Evolutionary conservation across 2,797 vertebrate genomes (phyloP), one percentile per base, ranked within the genome.

Genomic region (Pempheris klunzingeri): DNA sequence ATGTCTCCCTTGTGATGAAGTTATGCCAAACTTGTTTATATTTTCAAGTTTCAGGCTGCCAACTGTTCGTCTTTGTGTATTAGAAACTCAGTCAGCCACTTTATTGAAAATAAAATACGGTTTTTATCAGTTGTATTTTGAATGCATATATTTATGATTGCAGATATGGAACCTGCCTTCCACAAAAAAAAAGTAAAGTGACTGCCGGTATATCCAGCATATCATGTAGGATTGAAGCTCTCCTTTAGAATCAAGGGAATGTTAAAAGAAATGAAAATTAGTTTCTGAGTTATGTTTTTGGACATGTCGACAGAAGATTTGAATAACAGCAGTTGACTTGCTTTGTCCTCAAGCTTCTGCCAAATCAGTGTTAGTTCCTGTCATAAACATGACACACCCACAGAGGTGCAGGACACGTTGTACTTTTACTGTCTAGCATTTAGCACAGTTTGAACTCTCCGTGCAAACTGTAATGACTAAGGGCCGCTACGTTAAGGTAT

Each of bases 361-460:
- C n/a, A n/a, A n/a, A n/a, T n/a, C n/a, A 41, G 38, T 59, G 59
- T 66, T 26, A 57, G 26, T 57, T 50, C 4, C 10, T 67, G 17
- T 58, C 34, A 2, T 49, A 18, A 18, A 50, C 13, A 30, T 47
- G 54, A 59, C 59, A 75, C 41, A 74, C 7, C 20, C 63, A 62
- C n/a, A 81, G 11, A 59, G 58, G 73, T 65, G 49, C 55, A 67
- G 30, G 28, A 58, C 54, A 68, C 60, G 49, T 30, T 70, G 65
- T 63, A 36, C 24, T 69, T 76, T 72, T 62, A 49, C 57, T 72
- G 10, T 82, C 43, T 43, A 11, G 41, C 47, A 71, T 68, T 81
- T 24, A 67, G 38, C 44, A 59, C 60, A 49, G 54, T 77, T 59
- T 71, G 59, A 81, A 83, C 71, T 77, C 46, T 67, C 59, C 34